phyloP scores from a whole-genome alignment of 2,113 vertebrate species.

The Apteryx owenii region DNA sequence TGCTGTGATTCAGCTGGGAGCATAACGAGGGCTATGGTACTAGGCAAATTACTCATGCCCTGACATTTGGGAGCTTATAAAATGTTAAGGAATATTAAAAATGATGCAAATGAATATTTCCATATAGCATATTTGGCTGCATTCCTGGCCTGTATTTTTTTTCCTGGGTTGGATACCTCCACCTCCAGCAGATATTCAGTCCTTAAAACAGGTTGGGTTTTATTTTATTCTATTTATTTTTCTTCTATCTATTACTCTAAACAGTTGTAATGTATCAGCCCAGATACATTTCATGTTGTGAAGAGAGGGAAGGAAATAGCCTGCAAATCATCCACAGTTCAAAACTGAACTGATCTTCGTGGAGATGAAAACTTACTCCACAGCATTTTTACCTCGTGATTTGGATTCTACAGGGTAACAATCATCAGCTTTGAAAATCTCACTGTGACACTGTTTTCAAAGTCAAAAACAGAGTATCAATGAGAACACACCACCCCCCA shows the following conservation, averaged over 20 bases:
- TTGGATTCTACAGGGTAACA: slow-evolving; percentile 46
- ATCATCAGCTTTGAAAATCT: slow-evolving; percentile 56
- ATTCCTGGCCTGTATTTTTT: slow-evolving; percentile 52
- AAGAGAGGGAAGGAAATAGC: slow-evolving; percentile 24
- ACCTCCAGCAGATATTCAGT: slow-evolving; percentile 43
- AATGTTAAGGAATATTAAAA: slow-evolving; percentile 71
- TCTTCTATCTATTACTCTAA: slow-evolving; percentile 44
- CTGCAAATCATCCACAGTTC: slow-evolving; percentile 32
- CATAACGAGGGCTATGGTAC: slow-evolving; percentile 25
- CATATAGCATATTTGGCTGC: slow-evolving; percentile 47
- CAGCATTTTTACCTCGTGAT: slow-evolving; percentile 42
- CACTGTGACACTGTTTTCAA: slow-evolving; percentile 52
- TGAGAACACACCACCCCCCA: slow-evolving; percentile 3
- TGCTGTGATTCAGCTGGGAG: slow-evolving; percentile 44
- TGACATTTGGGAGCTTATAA: slow-evolving; percentile 59
- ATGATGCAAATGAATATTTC: slow-evolving; percentile 72
- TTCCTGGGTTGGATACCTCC: slow-evolving; percentile 39
- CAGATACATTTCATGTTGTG: slow-evolving; percentile 41
- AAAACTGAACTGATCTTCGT: slow-evolving; percentile 19
- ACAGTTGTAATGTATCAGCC: slow-evolving; percentile 49
- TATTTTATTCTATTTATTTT: slow-evolving; percentile 34
- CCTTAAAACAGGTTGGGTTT: slow-evolving; percentile 21
- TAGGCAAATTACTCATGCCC: slow-evolving; percentile 59
- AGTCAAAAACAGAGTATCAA: slow-evolving; percentile 58
- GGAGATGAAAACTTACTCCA: slow-evolving; percentile 45